These are phyloP conservation scores for Drosophila subquinaria DNA, from an alignment of 2,888 invertebrate species.

Conservation along the genomic window DNA sequence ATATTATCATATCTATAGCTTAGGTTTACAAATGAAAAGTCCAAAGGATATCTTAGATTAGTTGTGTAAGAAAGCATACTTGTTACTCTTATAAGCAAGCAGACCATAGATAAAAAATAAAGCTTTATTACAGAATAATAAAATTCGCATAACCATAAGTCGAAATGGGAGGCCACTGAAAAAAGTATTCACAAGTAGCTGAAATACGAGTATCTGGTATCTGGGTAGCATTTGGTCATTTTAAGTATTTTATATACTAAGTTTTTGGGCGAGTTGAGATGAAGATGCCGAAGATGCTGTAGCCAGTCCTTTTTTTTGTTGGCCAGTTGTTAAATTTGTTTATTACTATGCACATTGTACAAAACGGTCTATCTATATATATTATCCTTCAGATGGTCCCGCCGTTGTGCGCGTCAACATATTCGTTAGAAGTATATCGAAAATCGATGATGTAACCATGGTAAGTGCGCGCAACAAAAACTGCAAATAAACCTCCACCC, in stretches of 20 bases:
- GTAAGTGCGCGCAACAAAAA: conserved; percentile 89
- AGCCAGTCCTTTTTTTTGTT: conserved; percentile 31
- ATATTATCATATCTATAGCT: conserved; percentile 30
- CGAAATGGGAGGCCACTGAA: conserved; percentile 21
- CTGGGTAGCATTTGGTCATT: conserved; percentile 30
- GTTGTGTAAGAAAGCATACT: conserved; percentile 50
- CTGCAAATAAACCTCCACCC: conserved; percentile 29
- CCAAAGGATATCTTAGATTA: conserved; percentile 53
- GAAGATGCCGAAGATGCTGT: conserved; percentile 22
- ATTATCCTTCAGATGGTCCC: conserved; percentile 91
- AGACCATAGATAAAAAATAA: conserved; percentile 49
- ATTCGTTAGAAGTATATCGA: conserved; percentile 99
- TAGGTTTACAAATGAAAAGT: conserved; percentile 26
- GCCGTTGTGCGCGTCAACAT: conserved; percentile 98
- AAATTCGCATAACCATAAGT: conserved; percentile 25
- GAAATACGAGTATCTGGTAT: conserved; percentile 2
- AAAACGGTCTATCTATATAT: conserved; percentile 73
- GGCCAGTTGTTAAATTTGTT: conserved; percentile 66
- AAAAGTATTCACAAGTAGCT: conserved; percentile 13
- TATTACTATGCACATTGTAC: conserved; percentile 59
- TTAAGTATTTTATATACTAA: conserved; percentile 59
- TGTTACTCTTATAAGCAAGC: conserved; percentile 53
- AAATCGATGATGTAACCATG: conserved; percentile 99
- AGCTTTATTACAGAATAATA: conserved; percentile 69
- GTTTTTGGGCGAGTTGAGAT: conserved; percentile 47